Conservation (phyloP, 2,888 invertebrate genomes). For the Hirtodrosophila histrioides region DNA sequence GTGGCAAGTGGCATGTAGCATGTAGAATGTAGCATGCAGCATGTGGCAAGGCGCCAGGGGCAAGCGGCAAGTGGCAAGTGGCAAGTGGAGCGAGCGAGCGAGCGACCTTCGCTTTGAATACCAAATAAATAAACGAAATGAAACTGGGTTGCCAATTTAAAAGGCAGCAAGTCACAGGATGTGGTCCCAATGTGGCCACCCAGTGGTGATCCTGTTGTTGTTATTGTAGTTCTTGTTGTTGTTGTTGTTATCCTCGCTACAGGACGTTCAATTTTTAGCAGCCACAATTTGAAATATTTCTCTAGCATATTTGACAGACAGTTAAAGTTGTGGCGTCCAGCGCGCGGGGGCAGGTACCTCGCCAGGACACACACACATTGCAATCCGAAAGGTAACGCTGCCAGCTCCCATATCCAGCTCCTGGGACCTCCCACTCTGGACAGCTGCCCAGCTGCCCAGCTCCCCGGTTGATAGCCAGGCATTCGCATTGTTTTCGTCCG, state of each 20-base stretch:
- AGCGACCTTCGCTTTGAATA: slow-evolving; percentile 73
- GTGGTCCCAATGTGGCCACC: slow-evolving; percentile 18
- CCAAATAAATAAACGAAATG: slow-evolving; percentile 77
- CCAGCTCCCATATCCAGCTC: slow-evolving; percentile 4
- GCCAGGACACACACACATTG: slow-evolving; percentile 46
- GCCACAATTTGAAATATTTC: slow-evolving; percentile 80
- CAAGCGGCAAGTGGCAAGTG: too few relatives aligned
- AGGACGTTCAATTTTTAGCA: slow-evolving; percentile 75
- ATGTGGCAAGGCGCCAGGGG: slow-evolving; percentile 19
- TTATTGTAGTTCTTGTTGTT: slow-evolving; percentile 13
- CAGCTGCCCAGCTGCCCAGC: too few relatives aligned
- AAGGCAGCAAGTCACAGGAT: slow-evolving; percentile 15
- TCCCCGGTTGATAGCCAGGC: neutral
- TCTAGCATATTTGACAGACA: slow-evolving; percentile 78
- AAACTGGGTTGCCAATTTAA: slow-evolving; percentile 53
- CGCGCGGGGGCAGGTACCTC: neutral
- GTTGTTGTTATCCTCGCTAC: slow-evolving; percentile 15
- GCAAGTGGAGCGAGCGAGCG: slow-evolving; percentile 23
- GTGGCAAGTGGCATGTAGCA: slow-evolving; percentile 36
- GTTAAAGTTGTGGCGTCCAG: slow-evolving; percentile 68
- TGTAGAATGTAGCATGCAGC: slow-evolving; percentile 32
- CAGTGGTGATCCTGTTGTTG: slow-evolving; percentile 3
- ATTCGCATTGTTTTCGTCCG: slow-evolving; percentile 52
- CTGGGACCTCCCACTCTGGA: too few relatives aligned
- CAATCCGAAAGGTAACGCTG: slow-evolving; percentile 59